phyloP scores from a whole-genome alignment of 2,797 vertebrate species.

The Anguilla anguilla region DNA sequence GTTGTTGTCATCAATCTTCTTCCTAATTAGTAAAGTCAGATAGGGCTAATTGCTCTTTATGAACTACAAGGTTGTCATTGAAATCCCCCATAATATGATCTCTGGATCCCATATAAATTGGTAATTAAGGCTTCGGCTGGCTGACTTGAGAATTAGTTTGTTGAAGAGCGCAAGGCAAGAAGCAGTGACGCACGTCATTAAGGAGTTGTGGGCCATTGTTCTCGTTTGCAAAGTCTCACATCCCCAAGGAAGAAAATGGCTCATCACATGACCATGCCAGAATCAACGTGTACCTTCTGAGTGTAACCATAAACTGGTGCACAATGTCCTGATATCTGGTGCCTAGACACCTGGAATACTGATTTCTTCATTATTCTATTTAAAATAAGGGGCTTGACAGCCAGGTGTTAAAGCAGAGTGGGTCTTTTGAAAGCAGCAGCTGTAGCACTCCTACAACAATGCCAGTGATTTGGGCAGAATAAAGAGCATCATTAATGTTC shows the following conservation, averaged over 20 bases:
- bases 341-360: slow-evolving; percentile 12
- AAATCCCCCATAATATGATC: slow-evolving; percentile 47
- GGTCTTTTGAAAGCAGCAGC: slow-evolving; percentile 55
- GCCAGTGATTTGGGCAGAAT: slow-evolving; percentile 50
- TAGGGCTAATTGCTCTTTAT: slow-evolving; percentile 68
- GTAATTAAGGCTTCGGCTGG: slow-evolving; percentile 58
- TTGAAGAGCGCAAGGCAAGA: slow-evolving; percentile 36
- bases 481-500: slow-evolving; percentile 58
- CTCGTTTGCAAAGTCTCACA: not conserved
- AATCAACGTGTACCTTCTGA: not conserved
- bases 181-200: slow-evolving; percentile 2
- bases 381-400: slow-evolving; percentile 37
- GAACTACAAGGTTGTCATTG: slow-evolving; percentile 62
- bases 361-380: slow-evolving; percentile 14
- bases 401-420: slow-evolving; percentile 59
- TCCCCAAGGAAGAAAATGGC: not conserved
- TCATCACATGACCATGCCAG: not conserved
- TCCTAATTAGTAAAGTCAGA: slow-evolving; percentile 63
- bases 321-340: not conserved
- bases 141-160: slow-evolving; percentile 53
- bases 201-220: not conserved
- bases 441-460: slow-evolving; percentile 62
- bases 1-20: slow-evolving; percentile 53
- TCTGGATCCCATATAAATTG: slow-evolving; percentile 52
- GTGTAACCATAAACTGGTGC: not conserved